phyloP scores from a whole-genome alignment of 2,797 vertebrate species.

The Aulostomus chinensis region DNA sequence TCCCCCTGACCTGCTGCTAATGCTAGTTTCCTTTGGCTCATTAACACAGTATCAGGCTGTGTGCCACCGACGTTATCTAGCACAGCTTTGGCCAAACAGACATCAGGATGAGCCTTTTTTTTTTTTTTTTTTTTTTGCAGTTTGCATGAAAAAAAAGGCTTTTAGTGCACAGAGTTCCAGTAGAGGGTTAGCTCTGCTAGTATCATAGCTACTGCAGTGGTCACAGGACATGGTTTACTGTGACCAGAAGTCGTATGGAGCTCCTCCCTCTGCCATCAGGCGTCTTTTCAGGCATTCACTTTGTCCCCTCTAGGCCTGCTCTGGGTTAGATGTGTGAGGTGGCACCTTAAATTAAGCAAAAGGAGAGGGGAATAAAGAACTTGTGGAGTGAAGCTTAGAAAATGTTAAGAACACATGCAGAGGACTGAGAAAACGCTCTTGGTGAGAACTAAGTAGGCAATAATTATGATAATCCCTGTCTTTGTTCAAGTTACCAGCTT shows the following conservation, averaged over 20 bases:
- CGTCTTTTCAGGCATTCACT: constrained; percentile 28
- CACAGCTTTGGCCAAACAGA: constrained; percentile 56
- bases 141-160: constrained; percentile 57
- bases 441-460: constrained; percentile 30
- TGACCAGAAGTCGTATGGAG: constrained; percentile 38
- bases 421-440: constrained; percentile 29
- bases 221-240: constrained; percentile 25
- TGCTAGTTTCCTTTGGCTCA: constrained; percentile 58
- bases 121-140: too few species aligned
- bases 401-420: constrained; percentile 15
- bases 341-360: constrained; percentile 64
- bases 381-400: constrained; percentile 1
- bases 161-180: constrained; percentile 69
- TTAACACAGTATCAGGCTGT: constrained; percentile 46
- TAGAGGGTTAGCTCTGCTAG: constrained; percentile 59
- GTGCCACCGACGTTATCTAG: constrained; percentile 43
- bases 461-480: constrained; percentile 57
- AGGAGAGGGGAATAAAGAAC: constrained; percentile 1
- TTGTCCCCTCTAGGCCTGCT: constrained; percentile 40
- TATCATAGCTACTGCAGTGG: constrained; percentile 45
- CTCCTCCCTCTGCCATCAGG: constrained; percentile 38
- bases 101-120: constrained; percentile 64
- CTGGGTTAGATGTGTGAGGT: constrained; percentile 72
- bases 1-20: constrained; percentile 57
- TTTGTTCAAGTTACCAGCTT: constrained; percentile 47